Base-by-base conservation (phyloP, 2,888 invertebrate species). In the Pilophorus perplexus region DNA sequence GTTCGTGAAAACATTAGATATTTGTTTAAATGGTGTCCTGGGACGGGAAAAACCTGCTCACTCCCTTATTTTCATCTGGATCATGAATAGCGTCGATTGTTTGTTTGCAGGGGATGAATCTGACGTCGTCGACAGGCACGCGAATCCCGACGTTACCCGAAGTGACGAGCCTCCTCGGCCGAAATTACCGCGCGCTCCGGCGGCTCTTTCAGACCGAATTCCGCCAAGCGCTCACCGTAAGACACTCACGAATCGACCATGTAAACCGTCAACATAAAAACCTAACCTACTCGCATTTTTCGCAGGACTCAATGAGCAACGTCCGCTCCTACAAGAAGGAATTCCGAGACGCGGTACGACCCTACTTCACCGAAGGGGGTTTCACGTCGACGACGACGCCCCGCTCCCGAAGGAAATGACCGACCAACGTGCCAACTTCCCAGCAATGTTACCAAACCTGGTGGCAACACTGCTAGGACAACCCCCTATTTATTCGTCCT, bases 281-380 rank as follows among this genome's bases (percentile, higher is more conserved):
- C n/a, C n/a, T n/a, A n/a, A n/a, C n/a, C n/a, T n/a, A n/a, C n/a
- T n/a, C n/a, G n/a, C n/a, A n/a, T n/a, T n/a, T 33, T 66, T 59
- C 66, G 12, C 69, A 71, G 71, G 70, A 71, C 64, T 71, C 71
- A 14, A 68, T 64, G 52, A 70, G 69, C 42, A 71, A 71, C 68
- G 66, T 70, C 10, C 66, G 50, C 8, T 62, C 55, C 12, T 71
- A 70, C 64, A 67, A 64, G 23, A 68, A 70, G 38, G 71, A 71
- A 25, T 69, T 71, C 16, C 44, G 57, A 55, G 66, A 69, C 38
- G 69, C 71, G 12, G 67, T 71, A 2, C 66, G 67, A 18, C 71
- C 71, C 4, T 71, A 69, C 25, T 68, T 69, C 59, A 62, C 62
- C 0, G 52, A 44, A 8, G 69, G 66, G 3, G 69, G 67, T 2